Evolutionary conservation across 2,888 invertebrate genomes (phyloP).

Genomic region (Cybosia mesomella): DNA sequence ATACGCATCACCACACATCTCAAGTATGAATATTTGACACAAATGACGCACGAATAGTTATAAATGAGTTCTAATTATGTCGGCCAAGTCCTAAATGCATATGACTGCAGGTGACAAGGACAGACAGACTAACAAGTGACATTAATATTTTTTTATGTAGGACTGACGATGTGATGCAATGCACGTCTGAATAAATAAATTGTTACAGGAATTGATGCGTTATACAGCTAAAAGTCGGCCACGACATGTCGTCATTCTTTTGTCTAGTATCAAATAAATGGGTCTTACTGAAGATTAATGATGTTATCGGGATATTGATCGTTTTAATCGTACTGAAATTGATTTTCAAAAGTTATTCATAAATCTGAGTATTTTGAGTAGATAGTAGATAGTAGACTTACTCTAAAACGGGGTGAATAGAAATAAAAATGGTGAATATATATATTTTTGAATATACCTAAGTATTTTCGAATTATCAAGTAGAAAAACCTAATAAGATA

Average conservation of each 20-base stretch:
- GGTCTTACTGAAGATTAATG: neutral
- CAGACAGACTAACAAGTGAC: constrained; percentile 50
- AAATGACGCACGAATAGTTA: constrained; percentile 55
- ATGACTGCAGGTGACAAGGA: constrained; percentile 61
- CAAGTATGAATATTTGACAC: constrained; percentile 44
- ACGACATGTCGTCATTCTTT: neutral
- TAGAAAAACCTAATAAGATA: no score
- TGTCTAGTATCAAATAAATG: neutral
- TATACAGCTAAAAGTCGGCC: constrained; percentile 27
- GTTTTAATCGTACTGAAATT: no score
- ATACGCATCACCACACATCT: constrained; percentile 28
- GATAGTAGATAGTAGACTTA: no score
- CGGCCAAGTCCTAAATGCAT: constrained; percentile 56
- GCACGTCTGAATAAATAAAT: constrained; percentile 37
- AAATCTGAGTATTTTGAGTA: no score
- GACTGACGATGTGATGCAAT: constrained; percentile 33
- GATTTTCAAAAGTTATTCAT: no score
- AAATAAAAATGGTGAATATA: no score
- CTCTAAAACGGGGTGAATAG: no score
- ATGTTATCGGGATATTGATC: neutral
- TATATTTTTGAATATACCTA: no score
- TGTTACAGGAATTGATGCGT: constrained; percentile 25
- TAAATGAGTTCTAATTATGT: constrained; percentile 56
- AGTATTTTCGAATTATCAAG: no score
- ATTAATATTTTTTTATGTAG: constrained; percentile 49